Base-by-base conservation (phyloP, 2,888 invertebrate genomes). In the Cecidostiba fungosa region DNA sequence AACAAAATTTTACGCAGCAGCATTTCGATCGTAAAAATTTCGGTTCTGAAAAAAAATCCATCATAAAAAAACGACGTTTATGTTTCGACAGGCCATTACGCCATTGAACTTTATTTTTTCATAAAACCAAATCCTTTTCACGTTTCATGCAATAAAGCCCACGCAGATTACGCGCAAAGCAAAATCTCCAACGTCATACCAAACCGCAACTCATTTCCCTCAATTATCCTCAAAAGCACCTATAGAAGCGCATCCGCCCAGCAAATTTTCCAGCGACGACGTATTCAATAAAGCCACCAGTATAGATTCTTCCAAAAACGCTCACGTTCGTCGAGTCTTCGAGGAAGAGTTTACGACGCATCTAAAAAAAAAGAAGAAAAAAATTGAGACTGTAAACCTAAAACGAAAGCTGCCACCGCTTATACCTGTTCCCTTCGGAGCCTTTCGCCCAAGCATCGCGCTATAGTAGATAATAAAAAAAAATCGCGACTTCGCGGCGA, bases 341-440 rank as follows among this genome's bases (percentile, higher is more conserved):
- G 19, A 39, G 39, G n/a, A 39, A 72, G 23, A 76, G n/a, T 82
- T 82, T 82, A 82, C 32, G 82, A n/a, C 66, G 50, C 5, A 74
- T 66, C 82, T 82, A 74, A 82, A 82, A 76, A 66, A 66, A 76
- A 82, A 1, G 14, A 1, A 43, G 3, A n/a, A n/a, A 69, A 66
- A 66, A 76, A 82, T 12, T 16, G 4, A 43, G 3, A 47, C 26
- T 26, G 54, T 19, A 73, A 81, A 62, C 54, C 72, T 72, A 62
- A 81, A 81, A 73, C 80, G 80, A 73, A 81, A 73, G 8, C 59
- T 26, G n/a, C 72, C 29, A 16, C 66, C 29, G 66, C 66, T 66
- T 14, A 26, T 66, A 8, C n/a, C 54, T 54, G 16, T 26, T 26
- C 29, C 26, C 29, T 23, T 23, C 10, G 59, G 59, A 59, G 14